A percentile compares a stretch with the other conserved stretches of the same genome.
These are phyloP conservation scores for Apodemus sylvaticus DNA, from an alignment of 2,113 vertebrate genomes.

Conservation along the genomic window DNA sequence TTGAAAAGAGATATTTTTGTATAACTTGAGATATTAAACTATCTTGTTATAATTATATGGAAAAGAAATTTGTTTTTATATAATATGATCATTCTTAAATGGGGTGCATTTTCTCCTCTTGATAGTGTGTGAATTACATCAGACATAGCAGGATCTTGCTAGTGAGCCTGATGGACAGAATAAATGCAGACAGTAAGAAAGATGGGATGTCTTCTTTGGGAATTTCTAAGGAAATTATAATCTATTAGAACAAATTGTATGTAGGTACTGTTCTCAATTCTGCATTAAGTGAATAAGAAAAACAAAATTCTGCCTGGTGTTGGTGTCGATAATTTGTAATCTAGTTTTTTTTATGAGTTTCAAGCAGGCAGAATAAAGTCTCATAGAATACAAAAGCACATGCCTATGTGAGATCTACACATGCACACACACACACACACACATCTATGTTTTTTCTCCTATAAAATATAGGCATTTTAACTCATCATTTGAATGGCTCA, in stretches of 20 bases:
- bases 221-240: conserved; percentile 41
- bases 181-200: conserved; percentile 41
- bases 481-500: not conserved
- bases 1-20: not conserved
- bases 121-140: not conserved
- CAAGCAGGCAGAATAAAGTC: not conserved
- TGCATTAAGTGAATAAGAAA: no score
- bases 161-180: not conserved
- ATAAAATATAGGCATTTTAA: not conserved
- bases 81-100: conserved; percentile 12
- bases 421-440: not conserved
- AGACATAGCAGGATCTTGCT: not conserved
- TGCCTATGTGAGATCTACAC: not conserved
- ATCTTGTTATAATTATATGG: conserved; percentile 17
- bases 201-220: conserved; percentile 34
- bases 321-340: no score
- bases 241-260: no score
- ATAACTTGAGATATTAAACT: not conserved
- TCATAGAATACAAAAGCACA: not conserved
- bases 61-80: conserved; percentile 38
- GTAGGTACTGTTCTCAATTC: no score
- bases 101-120: not conserved
- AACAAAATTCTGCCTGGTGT: no score
- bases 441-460: not conserved
- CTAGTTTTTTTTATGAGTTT: not conserved